Percentiles rank a stretch among this genome's conserved stretches.
These are phyloP conservation scores for Lasiurus borealis DNA, from an alignment of 2,113 vertebrate species.

Conservation along the genomic window DNA sequence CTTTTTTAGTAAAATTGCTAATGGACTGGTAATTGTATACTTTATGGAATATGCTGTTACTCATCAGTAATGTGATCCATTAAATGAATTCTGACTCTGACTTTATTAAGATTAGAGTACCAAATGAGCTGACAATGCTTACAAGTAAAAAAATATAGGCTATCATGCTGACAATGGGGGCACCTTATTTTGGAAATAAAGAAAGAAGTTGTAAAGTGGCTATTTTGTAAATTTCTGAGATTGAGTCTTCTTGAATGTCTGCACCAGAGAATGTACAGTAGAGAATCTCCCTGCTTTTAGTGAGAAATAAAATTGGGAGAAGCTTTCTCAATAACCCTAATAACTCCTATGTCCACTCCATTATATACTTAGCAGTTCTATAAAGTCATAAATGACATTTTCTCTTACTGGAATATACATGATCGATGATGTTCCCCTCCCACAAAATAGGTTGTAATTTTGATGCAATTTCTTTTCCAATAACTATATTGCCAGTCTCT, in stretches of 20 bases:
- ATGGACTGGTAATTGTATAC: constrained; percentile 67
- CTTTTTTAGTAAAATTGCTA: constrained; percentile 70
- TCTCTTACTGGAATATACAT: background rate
- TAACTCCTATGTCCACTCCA: background rate
- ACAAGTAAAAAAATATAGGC: constrained; percentile 33
- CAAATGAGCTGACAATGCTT: constrained; percentile 66
- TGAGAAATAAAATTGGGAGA: constrained; percentile 16
- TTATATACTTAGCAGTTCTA: background rate
- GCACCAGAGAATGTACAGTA: background rate
- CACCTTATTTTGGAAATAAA: constrained; percentile 46
- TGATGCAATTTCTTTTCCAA: background rate
- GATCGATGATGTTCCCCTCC: background rate
- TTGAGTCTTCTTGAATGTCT: background rate
- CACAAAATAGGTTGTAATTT: background rate
- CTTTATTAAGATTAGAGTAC: constrained; percentile 52
- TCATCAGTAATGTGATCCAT: constrained; percentile 64
- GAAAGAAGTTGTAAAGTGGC: background rate
- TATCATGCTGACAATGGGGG: background rate
- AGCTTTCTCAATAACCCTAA: background rate
- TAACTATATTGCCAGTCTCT: background rate
- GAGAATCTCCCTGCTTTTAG: constrained; percentile 1
- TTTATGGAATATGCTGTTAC: constrained; percentile 61
- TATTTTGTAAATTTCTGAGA: constrained; percentile 17
- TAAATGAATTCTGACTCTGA: constrained; percentile 61
- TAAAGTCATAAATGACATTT: background rate